These are phyloP conservation scores for Notolabrus celidotus DNA, from an alignment of 2,797 vertebrate species.

Conservation along the genomic window DNA sequence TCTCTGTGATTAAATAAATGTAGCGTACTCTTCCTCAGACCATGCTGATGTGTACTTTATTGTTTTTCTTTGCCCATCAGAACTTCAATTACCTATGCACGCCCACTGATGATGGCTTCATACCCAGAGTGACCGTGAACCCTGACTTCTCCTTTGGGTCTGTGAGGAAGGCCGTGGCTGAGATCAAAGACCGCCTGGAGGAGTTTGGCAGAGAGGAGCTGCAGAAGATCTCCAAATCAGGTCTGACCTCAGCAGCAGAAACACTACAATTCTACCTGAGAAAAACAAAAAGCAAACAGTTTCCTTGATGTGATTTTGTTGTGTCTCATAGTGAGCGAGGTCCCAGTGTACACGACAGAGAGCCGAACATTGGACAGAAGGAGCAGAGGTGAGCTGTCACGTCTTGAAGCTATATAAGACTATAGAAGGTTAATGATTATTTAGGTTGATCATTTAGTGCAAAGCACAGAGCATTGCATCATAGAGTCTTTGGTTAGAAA, in stretches of 20 bases:
- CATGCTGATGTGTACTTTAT: background rate
- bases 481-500: slow-evolving; percentile 8
- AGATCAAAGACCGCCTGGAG: slow-evolving; percentile 86
- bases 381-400: slow-evolving; percentile 80
- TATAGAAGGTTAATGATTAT: slow-evolving; percentile 43
- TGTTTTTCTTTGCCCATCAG: slow-evolving; percentile 57
- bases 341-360: slow-evolving; percentile 86
- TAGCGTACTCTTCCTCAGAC: background rate
- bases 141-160: slow-evolving; percentile 86
- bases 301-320: slow-evolving; percentile 17
- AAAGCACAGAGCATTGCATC: background rate
- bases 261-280: background rate
- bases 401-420: slow-evolving; percentile 5
- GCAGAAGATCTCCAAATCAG: slow-evolving; percentile 86
- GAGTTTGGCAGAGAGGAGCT: slow-evolving; percentile 86
- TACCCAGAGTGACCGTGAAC: slow-evolving; percentile 85
- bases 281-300: background rate
- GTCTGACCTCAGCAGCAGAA: slow-evolving; percentile 59
- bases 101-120: slow-evolving; percentile 86
- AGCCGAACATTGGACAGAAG: slow-evolving; percentile 83
- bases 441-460: background rate
- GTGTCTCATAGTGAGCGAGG: slow-evolving; percentile 82
- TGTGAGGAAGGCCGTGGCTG: slow-evolving; percentile 86
- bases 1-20: background rate
- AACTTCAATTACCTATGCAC: slow-evolving; percentile 90